phyloP scores from a whole-genome alignment of 2,888 invertebrate genomes.

The Ormyrus rosae region DNA sequence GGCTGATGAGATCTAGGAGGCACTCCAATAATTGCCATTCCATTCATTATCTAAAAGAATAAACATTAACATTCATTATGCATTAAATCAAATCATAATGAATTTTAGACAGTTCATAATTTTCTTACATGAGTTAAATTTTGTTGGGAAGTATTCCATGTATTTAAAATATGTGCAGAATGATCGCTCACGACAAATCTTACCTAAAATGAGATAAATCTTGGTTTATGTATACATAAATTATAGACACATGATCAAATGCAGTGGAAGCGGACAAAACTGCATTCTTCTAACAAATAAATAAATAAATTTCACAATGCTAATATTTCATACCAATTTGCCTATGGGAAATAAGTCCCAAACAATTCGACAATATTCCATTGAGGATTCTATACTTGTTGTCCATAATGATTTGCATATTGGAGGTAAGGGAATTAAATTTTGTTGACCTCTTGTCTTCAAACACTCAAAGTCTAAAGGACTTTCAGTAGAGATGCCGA shows the following conservation, averaged over 20 bases:
- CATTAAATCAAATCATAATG: neutral
- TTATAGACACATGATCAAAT: conserved; percentile 3
- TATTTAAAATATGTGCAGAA: conserved; percentile 89
- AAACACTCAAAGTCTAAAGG: conserved; percentile 88
- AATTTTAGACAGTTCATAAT: neutral
- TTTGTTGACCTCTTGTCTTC: conserved; percentile 79
- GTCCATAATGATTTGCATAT: conserved; percentile 97
- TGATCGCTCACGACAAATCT: conserved; percentile 92
- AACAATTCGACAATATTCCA: conserved; percentile 97
- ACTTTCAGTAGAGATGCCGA: conserved; percentile 89
- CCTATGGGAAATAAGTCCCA: conserved; percentile 97
- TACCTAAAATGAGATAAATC: conserved; percentile 78
- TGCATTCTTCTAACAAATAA: conserved; percentile 1
- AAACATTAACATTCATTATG: conserved; percentile 11
- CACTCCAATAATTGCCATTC: conserved; percentile 88
- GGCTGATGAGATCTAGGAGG: conserved; percentile 81
- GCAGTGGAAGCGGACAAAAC: neutral
- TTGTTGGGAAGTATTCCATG: conserved; percentile 90
- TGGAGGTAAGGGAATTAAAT: conserved; percentile 86
- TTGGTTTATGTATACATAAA: neutral
- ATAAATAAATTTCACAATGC: neutral
- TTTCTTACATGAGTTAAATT: conserved; percentile 88
- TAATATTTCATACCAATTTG: conserved; percentile 82
- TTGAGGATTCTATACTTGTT: conserved; percentile 94
- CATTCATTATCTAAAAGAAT: conserved; percentile 84